A percentile compares a stretch with the other conserved stretches of the same genome.
These are phyloP conservation scores for Catonia carolina DNA, from an alignment of 2,888 invertebrate species.

Conservation along the genomic window DNA sequence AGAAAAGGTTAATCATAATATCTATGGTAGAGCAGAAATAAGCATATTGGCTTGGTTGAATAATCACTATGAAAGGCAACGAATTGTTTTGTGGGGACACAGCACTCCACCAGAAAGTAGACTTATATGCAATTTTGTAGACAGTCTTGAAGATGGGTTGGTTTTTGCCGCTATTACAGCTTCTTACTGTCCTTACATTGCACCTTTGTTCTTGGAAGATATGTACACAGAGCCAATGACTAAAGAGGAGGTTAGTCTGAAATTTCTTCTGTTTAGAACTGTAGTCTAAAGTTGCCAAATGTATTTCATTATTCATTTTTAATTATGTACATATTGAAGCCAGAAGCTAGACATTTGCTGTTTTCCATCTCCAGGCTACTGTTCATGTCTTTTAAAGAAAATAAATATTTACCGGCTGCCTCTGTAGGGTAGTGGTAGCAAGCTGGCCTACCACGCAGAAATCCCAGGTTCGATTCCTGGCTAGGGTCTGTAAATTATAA, in stretches of 20 bases:
- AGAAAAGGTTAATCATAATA: neutral
- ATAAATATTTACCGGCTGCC: too few species aligned
- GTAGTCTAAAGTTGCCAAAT: too few species aligned
- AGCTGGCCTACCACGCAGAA: too few species aligned
- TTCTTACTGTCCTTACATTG: conserved; percentile 54
- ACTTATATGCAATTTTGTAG: conserved; percentile 44
- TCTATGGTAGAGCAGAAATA: conserved; percentile 21
- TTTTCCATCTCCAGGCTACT: too few species aligned
- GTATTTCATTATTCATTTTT: too few species aligned
- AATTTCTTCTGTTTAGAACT: too few species aligned
- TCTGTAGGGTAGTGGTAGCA: too few species aligned
- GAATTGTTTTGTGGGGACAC: conserved; percentile 41
- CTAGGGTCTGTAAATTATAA: too few species aligned
- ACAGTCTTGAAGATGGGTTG: conserved; percentile 50
- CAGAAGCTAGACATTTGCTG: too few species aligned
- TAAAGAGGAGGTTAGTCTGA: conserved; percentile 42
- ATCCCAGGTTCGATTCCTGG: too few species aligned
- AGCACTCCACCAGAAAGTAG: conserved; percentile 17
- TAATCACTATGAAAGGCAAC: conserved; percentile 41
- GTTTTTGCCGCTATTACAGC: conserved; percentile 50
- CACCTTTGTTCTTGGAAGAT: conserved; percentile 44
- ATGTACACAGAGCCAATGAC: conserved; percentile 44
- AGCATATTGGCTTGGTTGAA: conserved; percentile 44
- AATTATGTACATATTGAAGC: too few species aligned
- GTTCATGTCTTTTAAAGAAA: too few species aligned